Base-by-base conservation (phyloP, 2,113 vertebrate genomes). In the Platichthys flesus region DNA sequence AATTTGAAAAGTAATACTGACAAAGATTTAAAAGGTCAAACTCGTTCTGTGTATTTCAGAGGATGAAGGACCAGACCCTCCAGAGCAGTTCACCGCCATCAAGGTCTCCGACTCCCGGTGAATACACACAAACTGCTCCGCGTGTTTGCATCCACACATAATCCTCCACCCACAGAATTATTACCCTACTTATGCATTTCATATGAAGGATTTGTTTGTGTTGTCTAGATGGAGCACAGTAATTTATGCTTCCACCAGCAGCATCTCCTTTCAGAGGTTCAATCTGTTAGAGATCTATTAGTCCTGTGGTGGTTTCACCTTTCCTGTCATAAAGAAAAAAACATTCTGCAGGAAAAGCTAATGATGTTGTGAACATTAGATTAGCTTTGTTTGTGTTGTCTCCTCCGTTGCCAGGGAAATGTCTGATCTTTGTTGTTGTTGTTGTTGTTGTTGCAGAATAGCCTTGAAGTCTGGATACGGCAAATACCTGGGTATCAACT, bases 391-490 rank as follows among this genome's bases (percentile, higher is more conserved):
- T 67, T 16, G 49, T 24, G 5, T 51, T 18, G 23, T 18, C 40
- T 28, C 1, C 23, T 26, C 24, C 9, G 18, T 1, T 21, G 52
- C 40, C 40, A 42, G 9, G 40, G 40, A 10, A 13, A 15, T 20
- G 6, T 16, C 4, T 51, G 47, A 16, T 18, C 40, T 23, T 61
- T 37, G 12, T 21, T 21, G 21, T 9, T 20, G 31, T 28, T 28
- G 26, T 58, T 78, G 70, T 54, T 75, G 2, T 26, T 28, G 28
- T 58, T 84, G 1, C 78, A 99, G 97, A 90, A 94, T 99, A 76
- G 96, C 97, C 15, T 92, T 99, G 78, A 99, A 99, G 90, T 99
- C 98, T 71, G 98, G 97, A 67, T 99, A 99, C 51, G 98, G 98
- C 31, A 99, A 99, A 83, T 99, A 98, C 58, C 92, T 99, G 54